Base-by-base conservation (phyloP, 2,888 invertebrate species). In the Palloptera scutellata region DNA sequence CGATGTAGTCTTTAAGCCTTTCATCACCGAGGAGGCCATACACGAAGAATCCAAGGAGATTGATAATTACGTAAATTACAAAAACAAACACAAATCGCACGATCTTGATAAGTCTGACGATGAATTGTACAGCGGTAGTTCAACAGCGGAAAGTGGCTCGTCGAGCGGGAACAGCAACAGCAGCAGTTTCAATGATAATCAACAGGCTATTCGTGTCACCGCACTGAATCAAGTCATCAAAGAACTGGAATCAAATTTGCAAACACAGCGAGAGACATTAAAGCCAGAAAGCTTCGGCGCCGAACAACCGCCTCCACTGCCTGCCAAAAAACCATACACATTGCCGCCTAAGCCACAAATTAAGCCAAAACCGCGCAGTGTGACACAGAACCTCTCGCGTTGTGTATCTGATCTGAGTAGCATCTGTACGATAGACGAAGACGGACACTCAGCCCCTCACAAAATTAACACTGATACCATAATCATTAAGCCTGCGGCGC, bases 31-130 rank as follows among this genome's bases (percentile, higher is more conserved):
- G 77, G 91, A 92, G 78, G 89, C 90, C 12, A 93, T 94, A 69
- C 91, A 91, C 70, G 92, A 93, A 77, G 94, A 95, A 81, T 92
- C 92, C n/a, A 88, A 91, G 79, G 92, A 92, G 78, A 93, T 94
- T 74, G 92, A 93, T 74, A 89, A 91, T 76, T 90, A 91, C 77
- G 87, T 93, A 77, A 89, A 90, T 73, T 90, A 90, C 75, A 91
- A 91, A 82, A 90, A 90, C 83, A 89, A 89, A 58, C 91, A 91
- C 78, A 89, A 90, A 81, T 91, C 90, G 74, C 90, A 90, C 79
- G 86, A 86, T 69, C 70, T 80, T 20, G 84, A 84, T 57, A 81
- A 82, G 12, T 82, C 79, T 1, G 83, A 82, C 13, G 83, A 83
- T 62, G 88, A 87, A 68, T 87, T 88, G 69, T 88, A 88, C 68